Evolutionary conservation across 2,888 invertebrate genomes (phyloP).

Genomic region (Tenthredo distinguenda): DNA sequence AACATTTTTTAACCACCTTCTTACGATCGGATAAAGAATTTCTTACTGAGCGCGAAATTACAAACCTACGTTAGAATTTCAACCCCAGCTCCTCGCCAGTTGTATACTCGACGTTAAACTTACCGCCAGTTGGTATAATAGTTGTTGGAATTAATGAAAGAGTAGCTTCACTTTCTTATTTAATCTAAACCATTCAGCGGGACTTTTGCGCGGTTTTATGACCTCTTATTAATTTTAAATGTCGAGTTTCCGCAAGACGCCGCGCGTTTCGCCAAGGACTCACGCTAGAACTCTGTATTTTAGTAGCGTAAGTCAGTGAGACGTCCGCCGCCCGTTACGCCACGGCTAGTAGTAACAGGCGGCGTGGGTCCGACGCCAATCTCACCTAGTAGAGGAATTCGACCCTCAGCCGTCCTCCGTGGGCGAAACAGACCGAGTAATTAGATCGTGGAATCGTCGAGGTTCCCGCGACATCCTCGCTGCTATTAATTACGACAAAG

Average conservation of each 20-base stretch:
- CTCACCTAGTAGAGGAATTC: conserved; percentile 44
- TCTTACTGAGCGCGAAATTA: conserved; percentile 18
- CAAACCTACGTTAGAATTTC: not conserved
- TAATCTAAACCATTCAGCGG: not conserved
- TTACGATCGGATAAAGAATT: conserved; percentile 36
- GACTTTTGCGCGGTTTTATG: not conserved
- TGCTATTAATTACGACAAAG: conserved; percentile 47
- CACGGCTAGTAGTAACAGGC: conserved; percentile 43
- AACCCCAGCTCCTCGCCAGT: not conserved
- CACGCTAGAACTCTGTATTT: conserved; percentile 6
- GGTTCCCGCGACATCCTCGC: conserved; percentile 48
- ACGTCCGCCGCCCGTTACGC: conserved; percentile 2
- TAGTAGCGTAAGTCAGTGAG: conserved; percentile 32
- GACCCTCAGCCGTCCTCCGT: conserved; percentile 39
- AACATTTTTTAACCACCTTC: not conserved
- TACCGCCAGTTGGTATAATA: not conserved
- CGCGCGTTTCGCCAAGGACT: not conserved
- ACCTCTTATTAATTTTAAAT: conserved; percentile 17
- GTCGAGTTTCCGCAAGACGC: not conserved
- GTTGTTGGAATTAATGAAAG: conserved; percentile 35
- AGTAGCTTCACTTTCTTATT: conserved; percentile 28
- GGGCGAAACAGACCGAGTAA: conserved; percentile 49
- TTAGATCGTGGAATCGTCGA: conserved; percentile 51
- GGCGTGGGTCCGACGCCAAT: conserved; percentile 44
- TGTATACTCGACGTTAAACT: conserved; percentile 20